Evolutionary conservation across 92 coral and sea anemone species (phyloP).

Genomic region (Phenganax marumi): DNA sequence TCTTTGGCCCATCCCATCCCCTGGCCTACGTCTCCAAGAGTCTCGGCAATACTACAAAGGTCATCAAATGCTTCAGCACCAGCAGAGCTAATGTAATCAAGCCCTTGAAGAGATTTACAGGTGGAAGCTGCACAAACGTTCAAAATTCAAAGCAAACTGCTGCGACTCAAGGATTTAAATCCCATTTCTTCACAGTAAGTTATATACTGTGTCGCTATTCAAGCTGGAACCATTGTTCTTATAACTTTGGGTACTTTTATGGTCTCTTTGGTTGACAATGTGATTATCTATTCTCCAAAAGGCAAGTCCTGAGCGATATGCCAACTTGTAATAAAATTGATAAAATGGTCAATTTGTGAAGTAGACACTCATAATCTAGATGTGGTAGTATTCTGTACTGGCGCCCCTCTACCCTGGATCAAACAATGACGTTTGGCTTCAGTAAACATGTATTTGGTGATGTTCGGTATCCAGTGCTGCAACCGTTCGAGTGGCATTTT

Average conservation of each 20-base stretch:
- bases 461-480: constrained; percentile 61
- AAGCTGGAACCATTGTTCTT: too few relatives aligned
- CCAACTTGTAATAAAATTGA: not conserved
- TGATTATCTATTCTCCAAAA: too few relatives aligned
- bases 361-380: constrained; percentile 50
- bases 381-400: constrained; percentile 48
- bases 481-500: constrained; percentile 58
- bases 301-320: too few relatives aligned
- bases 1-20: constrained; percentile 58
- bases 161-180: too few relatives aligned
- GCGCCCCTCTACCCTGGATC: constrained; percentile 71
- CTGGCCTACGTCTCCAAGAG: constrained; percentile 57
- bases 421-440: constrained; percentile 71
- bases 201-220: too few relatives aligned
- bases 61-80: constrained; percentile 64
- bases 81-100: constrained; percentile 51
- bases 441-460: constrained; percentile 67
- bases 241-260: too few relatives aligned
- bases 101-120: too few relatives aligned
- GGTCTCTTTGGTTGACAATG: too few relatives aligned
- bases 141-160: too few relatives aligned
- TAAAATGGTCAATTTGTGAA: constrained; percentile 20
- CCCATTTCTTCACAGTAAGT: too few relatives aligned
- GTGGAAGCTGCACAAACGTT: constrained; percentile 44
- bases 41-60: constrained; percentile 48